phyloP scores from a whole-genome alignment of 2,888 invertebrate species.

The Cataglyphis altisquamis region DNA sequence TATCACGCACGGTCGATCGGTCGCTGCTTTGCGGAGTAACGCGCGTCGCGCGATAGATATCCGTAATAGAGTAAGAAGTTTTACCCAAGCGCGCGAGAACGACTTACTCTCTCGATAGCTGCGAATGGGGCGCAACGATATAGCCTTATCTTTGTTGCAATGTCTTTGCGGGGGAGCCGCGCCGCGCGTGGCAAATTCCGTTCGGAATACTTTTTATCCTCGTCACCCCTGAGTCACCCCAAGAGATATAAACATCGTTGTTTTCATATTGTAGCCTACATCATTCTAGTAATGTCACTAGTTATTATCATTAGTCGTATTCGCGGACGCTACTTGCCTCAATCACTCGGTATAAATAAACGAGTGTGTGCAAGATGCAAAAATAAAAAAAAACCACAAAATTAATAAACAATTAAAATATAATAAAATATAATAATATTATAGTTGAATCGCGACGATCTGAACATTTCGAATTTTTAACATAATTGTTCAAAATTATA shows the following conservation, averaged over 20 bases:
- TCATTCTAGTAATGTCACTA: not conserved
- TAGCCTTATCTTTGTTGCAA: conserved; percentile 58
- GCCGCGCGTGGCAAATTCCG: conserved; percentile 74
- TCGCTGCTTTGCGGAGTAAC: conserved; percentile 35
- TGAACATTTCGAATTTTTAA: not conserved
- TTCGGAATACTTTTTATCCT: conserved; percentile 43
- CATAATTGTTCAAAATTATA: not conserved
- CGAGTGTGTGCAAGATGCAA: not conserved
- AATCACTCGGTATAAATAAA: not conserved
- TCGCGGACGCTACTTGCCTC: not conserved
- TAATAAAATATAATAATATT: not conserved
- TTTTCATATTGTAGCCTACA: not conserved
- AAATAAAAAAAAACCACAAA: not conserved
- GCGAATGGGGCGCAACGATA: conserved; percentile 59
- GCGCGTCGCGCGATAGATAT: conserved; percentile 46
- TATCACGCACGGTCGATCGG: conserved; percentile 31
- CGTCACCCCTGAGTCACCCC: not conserved
- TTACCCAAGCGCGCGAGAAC: conserved; percentile 62
- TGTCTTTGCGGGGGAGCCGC: conserved; percentile 73
- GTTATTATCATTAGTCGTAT: not conserved
- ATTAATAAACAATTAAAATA: not conserved
- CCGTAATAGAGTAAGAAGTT: conserved; percentile 62
- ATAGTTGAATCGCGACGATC: not conserved
- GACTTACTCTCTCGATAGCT: conserved; percentile 59
- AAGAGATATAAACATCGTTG: conserved; percentile 10